Base-by-base conservation (phyloP, 1,140 invertebrate species). In the Wiebesia pumilae region DNA sequence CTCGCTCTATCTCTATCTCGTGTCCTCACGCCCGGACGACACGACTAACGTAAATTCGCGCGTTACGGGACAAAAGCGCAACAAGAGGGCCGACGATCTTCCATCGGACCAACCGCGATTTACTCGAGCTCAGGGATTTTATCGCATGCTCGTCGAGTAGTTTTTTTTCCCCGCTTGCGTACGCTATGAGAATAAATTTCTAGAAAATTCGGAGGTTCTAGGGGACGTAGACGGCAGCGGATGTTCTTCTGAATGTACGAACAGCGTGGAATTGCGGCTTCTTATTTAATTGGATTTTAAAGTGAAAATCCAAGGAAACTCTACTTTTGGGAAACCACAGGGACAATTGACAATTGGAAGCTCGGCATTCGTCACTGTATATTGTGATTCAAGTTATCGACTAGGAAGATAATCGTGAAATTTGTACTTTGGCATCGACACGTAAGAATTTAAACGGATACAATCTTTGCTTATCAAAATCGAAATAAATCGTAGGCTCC, bases 41-140 rank as follows among this genome's bases (percentile, higher is more conserved):
- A 47, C 78, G 80, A 69, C 40, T 62, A 77, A 75, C 71, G 62
- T 84, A 84, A 77, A 84, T 84, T 84, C 73, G 73, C 54, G n/a
- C 51, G 38, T 65, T 73, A 35, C 14, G 27, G 83, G 75, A 67
- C 35, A n/a, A 83, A 83, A 78, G 47, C 83, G 83, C 27, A 65
- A 58, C 43, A 35, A 79, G 77, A 62, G 58, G n/a, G 58, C 9
- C 38, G 71, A 75, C 71, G 40, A 75, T 75, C 71, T 75, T 79
- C 14, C 58, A 79, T 79, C 47, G 77, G 51, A 33, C 33, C 24
- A n/a, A 9, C 73, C 43, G 35, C 82, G 71, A 83, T 83, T 83
- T 83, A 83, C 67, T 69, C 43, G 40, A 27, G 47, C 67, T 30
- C 24, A 6, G 9, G 51, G 71, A 77, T 83, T 83, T 83, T 83